These are phyloP conservation scores for Pyrgilauda ruficollis DNA, from an alignment of 2,113 vertebrate species.

Conservation along the genomic window DNA sequence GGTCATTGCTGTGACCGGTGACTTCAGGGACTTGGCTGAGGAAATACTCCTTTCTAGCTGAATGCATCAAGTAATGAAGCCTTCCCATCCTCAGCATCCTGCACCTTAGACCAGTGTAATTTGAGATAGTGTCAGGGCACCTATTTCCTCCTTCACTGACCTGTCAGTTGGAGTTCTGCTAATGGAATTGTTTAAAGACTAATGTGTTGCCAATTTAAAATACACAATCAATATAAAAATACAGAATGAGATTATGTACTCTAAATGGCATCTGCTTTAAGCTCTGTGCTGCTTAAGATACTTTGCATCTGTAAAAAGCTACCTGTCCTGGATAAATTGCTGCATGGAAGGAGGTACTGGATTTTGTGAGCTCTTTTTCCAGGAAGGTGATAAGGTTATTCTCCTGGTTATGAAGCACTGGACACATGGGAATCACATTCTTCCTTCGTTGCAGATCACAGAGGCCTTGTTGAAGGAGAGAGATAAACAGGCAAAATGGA, in stretches of 20 bases:
- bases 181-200: background rate
- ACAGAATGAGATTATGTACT: background rate
- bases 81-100: background rate
- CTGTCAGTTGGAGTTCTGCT: background rate
- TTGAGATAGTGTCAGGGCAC: background rate
- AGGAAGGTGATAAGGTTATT: background rate
- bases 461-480: conserved; percentile 88
- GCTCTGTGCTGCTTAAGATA: background rate
- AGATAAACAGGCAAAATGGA: conserved; percentile 93
- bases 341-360: background rate
- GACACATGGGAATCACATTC: background rate
- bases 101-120: background rate
- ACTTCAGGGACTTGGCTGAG: background rate
- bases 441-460: conserved; percentile 79
- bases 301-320: background rate
- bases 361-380: background rate
- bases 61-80: background rate
- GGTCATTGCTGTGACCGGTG: background rate
- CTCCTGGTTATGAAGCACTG: background rate
- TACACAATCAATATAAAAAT: background rate
- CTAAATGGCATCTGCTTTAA: background rate
- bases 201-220: background rate
- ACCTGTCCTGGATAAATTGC: background rate
- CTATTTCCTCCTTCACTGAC: background rate
- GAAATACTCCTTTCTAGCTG: background rate